phyloP scores from a whole-genome alignment of 2,113 vertebrate species.

The Typhlomys cinereus region DNA sequence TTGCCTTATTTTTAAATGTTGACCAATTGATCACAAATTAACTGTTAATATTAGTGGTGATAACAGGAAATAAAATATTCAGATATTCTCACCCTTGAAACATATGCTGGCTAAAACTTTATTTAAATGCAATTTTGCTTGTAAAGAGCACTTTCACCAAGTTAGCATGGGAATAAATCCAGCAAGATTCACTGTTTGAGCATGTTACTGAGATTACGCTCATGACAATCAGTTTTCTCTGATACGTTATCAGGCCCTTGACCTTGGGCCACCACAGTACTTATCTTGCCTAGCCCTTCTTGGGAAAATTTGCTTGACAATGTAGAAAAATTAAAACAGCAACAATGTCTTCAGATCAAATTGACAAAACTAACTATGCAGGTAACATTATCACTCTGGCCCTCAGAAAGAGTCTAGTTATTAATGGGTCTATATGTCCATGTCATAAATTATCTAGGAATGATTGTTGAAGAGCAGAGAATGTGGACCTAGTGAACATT shows the following conservation, averaged over 20 bases:
- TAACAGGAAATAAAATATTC: neutral
- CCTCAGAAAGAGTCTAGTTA: neutral
- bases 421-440: conserved; percentile 7
- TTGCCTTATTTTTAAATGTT: neutral
- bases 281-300: neutral
- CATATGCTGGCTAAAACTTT: neutral
- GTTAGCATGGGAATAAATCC: neutral
- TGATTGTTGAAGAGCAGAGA: neutral
- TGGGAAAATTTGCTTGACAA: neutral
- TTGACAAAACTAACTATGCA: neutral
- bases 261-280: neutral
- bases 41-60: neutral
- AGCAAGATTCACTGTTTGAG: neutral
- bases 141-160: neutral
- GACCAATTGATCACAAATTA: neutral
- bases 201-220: neutral
- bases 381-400: neutral
- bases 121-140: neutral
- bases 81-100: neutral
- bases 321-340: conserved; percentile 26
- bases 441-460: neutral
- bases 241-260: neutral
- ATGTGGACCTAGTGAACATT: neutral
- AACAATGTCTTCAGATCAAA: conserved; percentile 3
- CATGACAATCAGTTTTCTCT: neutral